These are phyloP conservation scores for Actias luna DNA, from an alignment of 2,888 invertebrate species.

Conservation along the genomic window DNA sequence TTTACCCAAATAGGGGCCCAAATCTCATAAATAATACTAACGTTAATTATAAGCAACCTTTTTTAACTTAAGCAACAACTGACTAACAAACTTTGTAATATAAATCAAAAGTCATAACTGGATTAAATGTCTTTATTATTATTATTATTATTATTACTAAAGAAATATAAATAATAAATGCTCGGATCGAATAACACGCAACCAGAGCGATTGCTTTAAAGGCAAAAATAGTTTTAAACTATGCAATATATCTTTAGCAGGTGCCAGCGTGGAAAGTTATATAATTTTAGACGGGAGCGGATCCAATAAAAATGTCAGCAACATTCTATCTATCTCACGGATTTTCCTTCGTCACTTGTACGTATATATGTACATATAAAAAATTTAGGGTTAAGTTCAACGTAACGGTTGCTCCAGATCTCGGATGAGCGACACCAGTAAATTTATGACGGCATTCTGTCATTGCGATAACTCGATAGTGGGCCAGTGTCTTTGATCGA, in stretches of 20 bases:
- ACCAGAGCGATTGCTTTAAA: background rate
- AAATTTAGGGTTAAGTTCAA: slow-evolving; percentile 1
- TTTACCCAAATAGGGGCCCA: too few species aligned
- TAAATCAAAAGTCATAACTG: too few species aligned
- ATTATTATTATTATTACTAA: too few species aligned
- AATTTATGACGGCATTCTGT: slow-evolving; percentile 2
- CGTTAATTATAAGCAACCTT: too few species aligned
- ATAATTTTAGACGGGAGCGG: background rate
- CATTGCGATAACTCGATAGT: background rate
- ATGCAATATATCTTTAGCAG: background rate
- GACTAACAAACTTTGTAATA: too few species aligned
- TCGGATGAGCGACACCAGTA: background rate
- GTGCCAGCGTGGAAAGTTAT: background rate
- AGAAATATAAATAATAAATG: too few species aligned
- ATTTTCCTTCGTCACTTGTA: background rate
- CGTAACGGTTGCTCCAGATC: background rate
- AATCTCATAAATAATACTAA: too few species aligned
- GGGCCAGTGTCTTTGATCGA: background rate
- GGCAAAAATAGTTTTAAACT: too few species aligned
- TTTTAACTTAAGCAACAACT: too few species aligned
- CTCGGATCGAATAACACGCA: background rate
- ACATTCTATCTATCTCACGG: background rate
- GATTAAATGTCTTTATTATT: too few species aligned
- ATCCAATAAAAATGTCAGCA: background rate
- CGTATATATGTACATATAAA: background rate